Evolutionary conservation across 2,797 vertebrate genomes (phyloP).

Genomic region (Poeciliopsis presidionis): DNA sequence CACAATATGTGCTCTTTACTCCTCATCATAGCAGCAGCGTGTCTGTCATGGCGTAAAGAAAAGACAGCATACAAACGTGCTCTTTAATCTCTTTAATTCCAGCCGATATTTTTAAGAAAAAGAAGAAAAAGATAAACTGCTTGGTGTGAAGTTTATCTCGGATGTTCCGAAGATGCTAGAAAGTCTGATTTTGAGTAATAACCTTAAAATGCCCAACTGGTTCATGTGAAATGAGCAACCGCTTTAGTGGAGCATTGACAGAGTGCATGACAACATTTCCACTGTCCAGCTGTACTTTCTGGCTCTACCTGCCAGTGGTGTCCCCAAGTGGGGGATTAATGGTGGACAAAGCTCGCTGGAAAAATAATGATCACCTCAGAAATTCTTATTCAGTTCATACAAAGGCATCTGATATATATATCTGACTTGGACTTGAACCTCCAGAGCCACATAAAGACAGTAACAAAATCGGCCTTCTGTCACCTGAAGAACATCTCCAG

Average conservation of each 20-base stretch:
- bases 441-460: too few relatives aligned
- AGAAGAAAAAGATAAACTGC: background rate
- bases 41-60: conserved; percentile 9
- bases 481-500: too few relatives aligned
- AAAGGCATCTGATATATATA: background rate
- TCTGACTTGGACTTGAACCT: too few relatives aligned
- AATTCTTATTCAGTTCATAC: background rate
- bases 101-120: background rate
- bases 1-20: conserved; percentile 16
- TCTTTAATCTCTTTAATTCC: conserved; percentile 11
- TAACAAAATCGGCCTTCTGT: too few relatives aligned
- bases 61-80: background rate
- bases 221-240: conserved; percentile 16
- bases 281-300: conserved; percentile 28
- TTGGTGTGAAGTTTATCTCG: background rate
- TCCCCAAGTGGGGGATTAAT: background rate
- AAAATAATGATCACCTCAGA: background rate
- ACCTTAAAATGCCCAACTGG: conserved; percentile 23
- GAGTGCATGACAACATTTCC: background rate
- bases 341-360: too few relatives aligned
- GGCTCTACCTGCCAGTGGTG: conserved; percentile 12
- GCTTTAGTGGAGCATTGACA: conserved; percentile 22
- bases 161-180: conserved; percentile 24
- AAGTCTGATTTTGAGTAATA: conserved; percentile 24
- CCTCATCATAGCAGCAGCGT: conserved; percentile 8